Percentiles rank a stretch among this genome's conserved stretches.
phyloP scores from a whole-genome alignment of 2,888 invertebrate genomes.

The Eretmocerus hayati region DNA sequence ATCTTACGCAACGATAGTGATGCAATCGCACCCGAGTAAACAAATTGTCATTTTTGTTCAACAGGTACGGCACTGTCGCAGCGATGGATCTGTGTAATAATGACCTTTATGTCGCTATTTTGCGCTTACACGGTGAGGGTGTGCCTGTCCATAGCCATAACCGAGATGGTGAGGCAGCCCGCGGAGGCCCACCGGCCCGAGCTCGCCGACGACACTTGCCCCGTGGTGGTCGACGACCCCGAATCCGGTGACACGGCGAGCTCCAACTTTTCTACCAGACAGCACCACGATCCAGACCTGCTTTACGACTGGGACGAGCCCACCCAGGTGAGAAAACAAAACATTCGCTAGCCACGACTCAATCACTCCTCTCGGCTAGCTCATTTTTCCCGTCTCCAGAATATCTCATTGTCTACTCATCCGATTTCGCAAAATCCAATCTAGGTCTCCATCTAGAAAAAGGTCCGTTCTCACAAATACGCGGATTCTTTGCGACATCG shows the following conservation, averaged over 20 bases:
- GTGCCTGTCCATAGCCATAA: conserved; percentile 60
- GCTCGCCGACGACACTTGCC: conserved; percentile 13
- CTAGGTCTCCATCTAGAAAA: too few species aligned
- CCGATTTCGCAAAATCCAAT: too few species aligned
- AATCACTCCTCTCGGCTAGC: too few species aligned
- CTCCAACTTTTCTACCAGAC: neutral
- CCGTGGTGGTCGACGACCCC: neutral
- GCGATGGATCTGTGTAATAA: conserved; percentile 39
- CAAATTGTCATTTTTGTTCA: too few species aligned
- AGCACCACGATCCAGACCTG: too few species aligned
- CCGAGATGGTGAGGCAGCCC: conserved; percentile 52
- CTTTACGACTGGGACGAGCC: conserved; percentile 19
- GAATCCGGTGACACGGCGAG: neutral
- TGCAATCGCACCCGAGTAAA: too few species aligned
- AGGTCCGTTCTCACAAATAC: too few species aligned
- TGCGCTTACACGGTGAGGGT: conserved; percentile 67
- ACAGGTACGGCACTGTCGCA: conserved; percentile 19
- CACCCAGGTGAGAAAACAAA: conserved; percentile 27
- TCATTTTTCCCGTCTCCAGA: too few species aligned
- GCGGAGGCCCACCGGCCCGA: conserved; percentile 1
- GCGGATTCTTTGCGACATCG: too few species aligned
- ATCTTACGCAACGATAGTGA: too few species aligned
- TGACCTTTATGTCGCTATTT: conserved; percentile 60
- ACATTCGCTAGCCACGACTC: too few species aligned
- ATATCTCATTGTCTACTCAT: too few species aligned